phyloP scores from a whole-genome alignment of 2,888 invertebrate species.

The Eristalis pertinax region DNA sequence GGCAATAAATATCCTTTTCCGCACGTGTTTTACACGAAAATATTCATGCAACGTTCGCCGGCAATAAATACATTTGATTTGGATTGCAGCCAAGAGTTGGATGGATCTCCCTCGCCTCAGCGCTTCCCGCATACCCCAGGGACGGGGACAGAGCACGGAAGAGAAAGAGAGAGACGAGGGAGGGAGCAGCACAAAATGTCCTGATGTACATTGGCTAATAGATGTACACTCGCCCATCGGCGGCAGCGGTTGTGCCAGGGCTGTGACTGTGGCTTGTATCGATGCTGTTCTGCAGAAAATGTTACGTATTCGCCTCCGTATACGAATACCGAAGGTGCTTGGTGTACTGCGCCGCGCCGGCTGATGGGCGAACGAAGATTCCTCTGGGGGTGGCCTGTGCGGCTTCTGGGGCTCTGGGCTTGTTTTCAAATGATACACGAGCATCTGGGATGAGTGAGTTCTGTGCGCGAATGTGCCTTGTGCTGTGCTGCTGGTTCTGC shows the following conservation, averaged over 20 bases:
- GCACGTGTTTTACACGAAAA: conserved; percentile 74
- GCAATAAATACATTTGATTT: conserved; percentile 80
- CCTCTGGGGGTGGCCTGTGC: background rate
- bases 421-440: conserved; percentile 57
- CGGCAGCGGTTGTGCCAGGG: background rate
- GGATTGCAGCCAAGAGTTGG: conserved; percentile 74
- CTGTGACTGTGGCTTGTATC: conserved; percentile 33
- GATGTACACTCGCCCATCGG: conserved; percentile 35
- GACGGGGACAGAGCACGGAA: background rate
- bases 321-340: conserved; percentile 9
- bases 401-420: conserved; percentile 14
- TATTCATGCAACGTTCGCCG: conserved; percentile 79
- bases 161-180: background rate
- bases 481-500: background rate
- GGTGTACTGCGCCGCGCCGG: conserved; percentile 26
- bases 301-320: conserved; percentile 23
- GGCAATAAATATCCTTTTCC: conserved; percentile 69
- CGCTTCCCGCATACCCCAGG: too few relatives aligned
- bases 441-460: background rate
- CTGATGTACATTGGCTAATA: conserved; percentile 24
- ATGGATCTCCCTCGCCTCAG: conserved; percentile 2
- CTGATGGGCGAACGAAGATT: conserved; percentile 17
- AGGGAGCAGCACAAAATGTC: background rate
- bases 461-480: background rate
- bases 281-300: conserved; percentile 31